Evolutionary conservation across 2,888 invertebrate genomes (phyloP).

Genomic region (Phyllotreta cruciferae): DNA sequence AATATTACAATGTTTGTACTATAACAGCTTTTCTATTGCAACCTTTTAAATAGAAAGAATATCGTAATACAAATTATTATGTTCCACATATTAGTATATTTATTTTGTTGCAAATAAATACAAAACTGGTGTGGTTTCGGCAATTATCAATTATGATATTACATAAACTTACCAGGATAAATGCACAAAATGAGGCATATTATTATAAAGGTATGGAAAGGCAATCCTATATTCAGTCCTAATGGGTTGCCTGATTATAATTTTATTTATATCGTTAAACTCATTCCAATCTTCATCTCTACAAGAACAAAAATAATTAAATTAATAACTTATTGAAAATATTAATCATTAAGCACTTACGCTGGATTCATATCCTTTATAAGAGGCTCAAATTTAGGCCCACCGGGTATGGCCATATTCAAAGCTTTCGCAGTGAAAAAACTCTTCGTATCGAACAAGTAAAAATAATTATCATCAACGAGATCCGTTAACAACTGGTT

Average conservation of each 20-base stretch:
- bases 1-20: slow-evolving; percentile 61
- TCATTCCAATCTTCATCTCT: slow-evolving; percentile 99
- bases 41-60: slow-evolving; percentile 63
- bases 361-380: slow-evolving; percentile 97
- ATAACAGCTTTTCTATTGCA: slow-evolving; percentile 64
- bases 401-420: slow-evolving; percentile 99
- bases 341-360: slow-evolving; percentile 60
- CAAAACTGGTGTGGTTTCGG: slow-evolving; percentile 36
- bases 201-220: slow-evolving; percentile 98
- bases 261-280: slow-evolving; percentile 99
- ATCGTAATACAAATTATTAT: slow-evolving; percentile 60
- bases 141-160: background rate
- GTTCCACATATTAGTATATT: slow-evolving; percentile 69
- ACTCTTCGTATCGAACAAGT: slow-evolving; percentile 98
- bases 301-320: slow-evolving; percentile 46
- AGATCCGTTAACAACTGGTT: slow-evolving; percentile 98
- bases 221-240: slow-evolving; percentile 99
- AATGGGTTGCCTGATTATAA: slow-evolving; percentile 98
- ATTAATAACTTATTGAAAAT: slow-evolving; percentile 23
- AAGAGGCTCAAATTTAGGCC: slow-evolving; percentile 98
- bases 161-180: slow-evolving; percentile 86
- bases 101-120: slow-evolving; percentile 36
- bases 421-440: slow-evolving; percentile 99
- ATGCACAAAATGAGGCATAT: slow-evolving; percentile 97
- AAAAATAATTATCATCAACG: slow-evolving; percentile 98